Percentiles rank a stretch among this genome's conserved stretches.
phyloP scores from a whole-genome alignment of 1,140 invertebrate species.

The Bombus turneri region DNA sequence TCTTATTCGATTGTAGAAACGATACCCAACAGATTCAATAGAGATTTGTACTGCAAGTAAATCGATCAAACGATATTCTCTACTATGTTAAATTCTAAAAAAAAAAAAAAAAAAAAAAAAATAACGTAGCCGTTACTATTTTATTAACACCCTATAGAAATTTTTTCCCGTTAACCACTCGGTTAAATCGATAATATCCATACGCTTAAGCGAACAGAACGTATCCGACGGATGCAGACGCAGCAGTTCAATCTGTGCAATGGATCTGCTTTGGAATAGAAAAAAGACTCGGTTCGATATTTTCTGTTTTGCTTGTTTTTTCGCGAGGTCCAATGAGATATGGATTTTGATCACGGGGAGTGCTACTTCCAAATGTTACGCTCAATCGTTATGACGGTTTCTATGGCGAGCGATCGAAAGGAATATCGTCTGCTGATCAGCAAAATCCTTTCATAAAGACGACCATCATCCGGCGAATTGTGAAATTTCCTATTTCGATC shows the following conservation, averaged over 20 bases:
- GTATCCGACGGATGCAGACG: slow-evolving; percentile 54
- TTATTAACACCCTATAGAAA: neutral
- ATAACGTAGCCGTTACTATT: neutral
- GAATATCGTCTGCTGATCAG: neutral
- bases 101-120: too few relatives aligned
- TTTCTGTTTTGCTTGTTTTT: slow-evolving; percentile 12
- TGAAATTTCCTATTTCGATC: slow-evolving; percentile 1
- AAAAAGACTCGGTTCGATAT: slow-evolving; percentile 9
- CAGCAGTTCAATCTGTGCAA: slow-evolving; percentile 21
- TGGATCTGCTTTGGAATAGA: neutral
- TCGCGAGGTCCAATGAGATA: slow-evolving; percentile 36
- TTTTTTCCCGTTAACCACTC: neutral
- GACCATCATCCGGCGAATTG: slow-evolving; percentile 16
- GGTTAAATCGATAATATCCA: neutral
- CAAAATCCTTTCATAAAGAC: neutral
- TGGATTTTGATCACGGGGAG: slow-evolving; percentile 53
- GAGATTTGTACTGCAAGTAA: fast-evolving
- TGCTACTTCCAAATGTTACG: slow-evolving; percentile 37
- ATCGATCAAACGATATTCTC: neutral
- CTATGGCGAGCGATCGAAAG: slow-evolving; percentile 11
- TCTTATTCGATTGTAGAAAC: neutral
- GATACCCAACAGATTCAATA: neutral
- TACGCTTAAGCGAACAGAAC: neutral
- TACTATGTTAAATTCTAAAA: neutral
- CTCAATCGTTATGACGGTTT: slow-evolving; percentile 30